These are phyloP conservation scores for Calyptommatus sinebrachiatus DNA, from an alignment of 2,113 vertebrate genomes.

Conservation along the genomic window DNA sequence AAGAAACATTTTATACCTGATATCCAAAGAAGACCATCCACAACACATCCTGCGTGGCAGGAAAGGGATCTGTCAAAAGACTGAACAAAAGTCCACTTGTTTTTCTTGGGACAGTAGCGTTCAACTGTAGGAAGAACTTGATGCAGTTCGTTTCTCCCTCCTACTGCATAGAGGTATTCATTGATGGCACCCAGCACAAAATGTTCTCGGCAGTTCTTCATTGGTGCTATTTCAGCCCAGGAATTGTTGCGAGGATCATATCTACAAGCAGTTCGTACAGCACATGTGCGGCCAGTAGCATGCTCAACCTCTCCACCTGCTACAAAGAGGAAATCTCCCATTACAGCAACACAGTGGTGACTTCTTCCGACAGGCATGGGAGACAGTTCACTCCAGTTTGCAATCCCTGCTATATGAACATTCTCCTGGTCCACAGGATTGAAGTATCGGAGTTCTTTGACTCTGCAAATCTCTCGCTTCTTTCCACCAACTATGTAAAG, in stretches of 20 bases:
- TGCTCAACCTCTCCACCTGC: conserved; percentile 93
- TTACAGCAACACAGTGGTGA: conserved; percentile 93
- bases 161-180: conserved; percentile 88
- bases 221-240: conserved; percentile 92
- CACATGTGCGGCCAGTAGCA: conserved; percentile 84
- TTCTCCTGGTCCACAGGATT: conserved; percentile 88
- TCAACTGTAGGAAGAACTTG: conserved; percentile 95
- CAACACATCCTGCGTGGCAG: conserved; percentile 93
- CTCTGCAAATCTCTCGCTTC: conserved; percentile 89
- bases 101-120: conserved; percentile 92
- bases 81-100: conserved; percentile 96
- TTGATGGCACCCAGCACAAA: conserved; percentile 90
- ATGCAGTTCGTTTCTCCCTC: conserved; percentile 91
- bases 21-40: conserved; percentile 94
- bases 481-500: conserved; percentile 91
- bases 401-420: conserved; percentile 81
- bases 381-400: conserved; percentile 91
- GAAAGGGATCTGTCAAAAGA: conserved; percentile 95
- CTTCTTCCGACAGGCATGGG: conserved; percentile 91
- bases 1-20: conserved; percentile 84
- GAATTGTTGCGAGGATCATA: conserved; percentile 89
- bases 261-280: conserved; percentile 88
- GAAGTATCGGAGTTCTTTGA: conserved; percentile 90
- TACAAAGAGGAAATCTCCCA: conserved; percentile 95
- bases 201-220: conserved; percentile 96